Percentiles rank a stretch among this genome's conserved stretches.
These are phyloP conservation scores for Artemisiospiza belli DNA, from an alignment of 2,113 vertebrate species.

Conservation along the genomic window DNA sequence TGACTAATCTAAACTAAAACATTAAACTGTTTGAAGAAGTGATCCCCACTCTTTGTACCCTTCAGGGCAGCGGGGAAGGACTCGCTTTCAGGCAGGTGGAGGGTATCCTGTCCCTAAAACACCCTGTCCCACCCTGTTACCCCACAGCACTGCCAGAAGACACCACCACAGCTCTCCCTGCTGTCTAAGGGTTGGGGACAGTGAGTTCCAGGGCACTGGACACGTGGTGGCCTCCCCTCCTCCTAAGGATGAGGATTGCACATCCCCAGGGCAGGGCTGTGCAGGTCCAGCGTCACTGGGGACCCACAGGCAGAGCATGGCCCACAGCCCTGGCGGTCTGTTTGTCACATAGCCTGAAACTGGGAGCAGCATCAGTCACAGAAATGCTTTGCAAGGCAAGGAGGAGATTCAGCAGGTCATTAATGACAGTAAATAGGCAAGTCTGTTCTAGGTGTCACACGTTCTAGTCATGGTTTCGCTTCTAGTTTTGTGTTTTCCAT, in stretches of 20 bases:
- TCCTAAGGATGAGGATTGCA: neutral
- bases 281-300: neutral
- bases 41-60: neutral
- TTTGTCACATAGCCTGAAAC: neutral
- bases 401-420: neutral
- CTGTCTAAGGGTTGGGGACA: neutral
- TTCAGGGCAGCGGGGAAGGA: neutral
- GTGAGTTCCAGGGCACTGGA: neutral
- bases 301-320: neutral
- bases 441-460: neutral
- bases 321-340: neutral
- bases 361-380: neutral
- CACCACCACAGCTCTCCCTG: rapidly evolving
- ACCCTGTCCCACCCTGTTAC: neutral
- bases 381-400: neutral
- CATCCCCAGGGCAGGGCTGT: rapidly evolving
- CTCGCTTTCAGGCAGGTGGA: neutral
- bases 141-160: neutral
- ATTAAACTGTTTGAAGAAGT: neutral
- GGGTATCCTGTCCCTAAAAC: rapidly evolving
- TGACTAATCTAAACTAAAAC: neutral
- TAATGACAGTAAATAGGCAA: neutral
- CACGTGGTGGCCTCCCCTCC: neutral
- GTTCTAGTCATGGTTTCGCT: neutral
- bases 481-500: neutral